These are phyloP conservation scores for Yponomeuta cagnagella DNA, from an alignment of 2,888 invertebrate species.

Conservation along the genomic window DNA sequence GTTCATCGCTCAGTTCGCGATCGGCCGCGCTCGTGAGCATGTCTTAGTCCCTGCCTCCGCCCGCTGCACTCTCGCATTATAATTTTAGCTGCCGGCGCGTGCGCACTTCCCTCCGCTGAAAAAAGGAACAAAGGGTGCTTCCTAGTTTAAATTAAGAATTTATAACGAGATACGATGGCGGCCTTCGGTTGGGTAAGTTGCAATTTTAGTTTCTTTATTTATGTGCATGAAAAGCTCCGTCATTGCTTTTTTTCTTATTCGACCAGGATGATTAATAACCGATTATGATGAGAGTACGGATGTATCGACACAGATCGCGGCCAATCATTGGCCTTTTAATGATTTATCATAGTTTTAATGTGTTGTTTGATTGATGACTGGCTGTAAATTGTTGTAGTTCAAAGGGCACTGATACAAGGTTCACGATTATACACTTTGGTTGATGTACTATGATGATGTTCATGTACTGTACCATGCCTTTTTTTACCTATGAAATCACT, in stretches of 20 bases:
- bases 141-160: slow-evolving; percentile 59
- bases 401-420: slow-evolving; percentile 7
- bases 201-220: slow-evolving; percentile 23
- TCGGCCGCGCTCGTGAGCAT: slow-evolving; percentile 46
- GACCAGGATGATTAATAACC: slow-evolving; percentile 21
- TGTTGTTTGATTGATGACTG: slow-evolving; percentile 2
- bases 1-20: slow-evolving; percentile 42
- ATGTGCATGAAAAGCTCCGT: slow-evolving; percentile 1
- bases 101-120: slow-evolving; percentile 24
- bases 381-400: slow-evolving; percentile 6
- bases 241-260: slow-evolving; percentile 5
- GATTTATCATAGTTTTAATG: slow-evolving; percentile 2
- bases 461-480: background rate
- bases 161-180: slow-evolving; percentile 47
- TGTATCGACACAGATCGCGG: background rate
- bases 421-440: background rate
- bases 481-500: too few relatives aligned
- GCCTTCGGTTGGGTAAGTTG: slow-evolving; percentile 49
- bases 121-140: slow-evolving; percentile 53
- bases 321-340: background rate
- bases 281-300: slow-evolving; percentile 20
- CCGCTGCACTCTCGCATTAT: slow-evolving; percentile 20
- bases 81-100: slow-evolving; percentile 33
- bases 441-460: background rate
- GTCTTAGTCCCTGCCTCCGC: background rate